phyloP scores from a whole-genome alignment of 2,113 vertebrate species.

The Tamias sibiricus region DNA sequence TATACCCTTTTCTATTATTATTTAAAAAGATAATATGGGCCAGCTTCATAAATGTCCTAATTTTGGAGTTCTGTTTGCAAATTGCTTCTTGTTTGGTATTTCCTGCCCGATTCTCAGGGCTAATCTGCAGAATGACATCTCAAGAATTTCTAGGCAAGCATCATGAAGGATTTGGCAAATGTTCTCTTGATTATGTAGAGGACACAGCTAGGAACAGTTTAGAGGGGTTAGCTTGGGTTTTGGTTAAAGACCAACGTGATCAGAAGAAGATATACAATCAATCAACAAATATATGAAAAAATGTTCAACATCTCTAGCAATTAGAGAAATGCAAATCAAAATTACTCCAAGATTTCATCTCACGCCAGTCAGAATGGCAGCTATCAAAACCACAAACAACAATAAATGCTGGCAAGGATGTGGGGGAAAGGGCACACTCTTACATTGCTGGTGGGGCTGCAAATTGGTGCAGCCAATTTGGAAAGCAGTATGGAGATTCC shows the following conservation, averaged over 20 bases:
- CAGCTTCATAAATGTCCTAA: not conserved
- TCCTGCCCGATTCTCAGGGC: not conserved
- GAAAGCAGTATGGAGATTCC: too few species aligned
- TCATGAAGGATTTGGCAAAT: not conserved
- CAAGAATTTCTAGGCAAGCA: conserved; percentile 27
- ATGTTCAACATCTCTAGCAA: too few species aligned
- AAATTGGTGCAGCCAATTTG: too few species aligned
- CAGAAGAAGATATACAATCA: too few species aligned
- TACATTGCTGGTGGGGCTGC: too few species aligned
- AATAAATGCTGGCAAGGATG: too few species aligned
- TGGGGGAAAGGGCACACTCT: too few species aligned
- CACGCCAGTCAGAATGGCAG: too few species aligned
- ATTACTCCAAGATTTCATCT: too few species aligned
- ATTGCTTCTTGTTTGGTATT: not conserved
- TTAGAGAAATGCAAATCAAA: too few species aligned
- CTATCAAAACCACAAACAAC: too few species aligned
- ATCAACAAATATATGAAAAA: too few species aligned
- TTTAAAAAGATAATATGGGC: not conserved
- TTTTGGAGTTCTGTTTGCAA: conserved; percentile 22
- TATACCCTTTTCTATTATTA: not conserved
- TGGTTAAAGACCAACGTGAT: conserved; percentile 35
- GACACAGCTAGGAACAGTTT: not conserved
- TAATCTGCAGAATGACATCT: conserved; percentile 11
- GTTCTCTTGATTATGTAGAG: not conserved
- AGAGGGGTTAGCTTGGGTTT: not conserved